Evolutionary conservation across 2,797 vertebrate species (phyloP), one percentile per base, ranked within the genome.

Genomic region (Otolemur crassicaudatus): DNA sequence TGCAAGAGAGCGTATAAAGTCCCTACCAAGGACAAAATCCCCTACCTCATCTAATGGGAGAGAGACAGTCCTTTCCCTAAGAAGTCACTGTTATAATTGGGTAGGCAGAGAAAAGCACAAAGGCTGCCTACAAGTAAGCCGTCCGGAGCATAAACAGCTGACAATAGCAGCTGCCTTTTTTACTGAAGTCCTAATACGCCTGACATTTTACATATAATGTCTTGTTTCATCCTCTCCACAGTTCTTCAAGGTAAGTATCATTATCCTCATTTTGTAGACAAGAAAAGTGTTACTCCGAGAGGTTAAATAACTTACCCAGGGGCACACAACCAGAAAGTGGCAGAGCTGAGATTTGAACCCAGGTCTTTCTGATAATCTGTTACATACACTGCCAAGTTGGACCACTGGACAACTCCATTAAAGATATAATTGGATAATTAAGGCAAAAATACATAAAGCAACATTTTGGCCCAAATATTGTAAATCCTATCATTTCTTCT

Each of bases 241-340:
- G 4, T 31, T 76, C 70, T 77, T 88, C 83, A 70, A 96, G 97
- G 97, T 98, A 96, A 95, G 96, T 97, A 87, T 87, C 91, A 70
- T 93, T 97, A 86, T 89, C 95, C 95, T 95, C 90, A 75, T 80
- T 95, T 95, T 97, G 84, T 84, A 95, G 87, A 79, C 77, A 82
- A 95, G 53, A 43, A 85, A 46, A 60, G 7, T 37, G 6, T 90
- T 20, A 17, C 63, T 77, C 27, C 11, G 29, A 37, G 83, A 94
- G 37, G 76, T 94, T 85, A 27, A 92, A 19, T 58, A 81, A 72
- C 8, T 46, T 76, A 86, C 76, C 84, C 80, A 60, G 40, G 85
- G 67, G 79, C 91, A 97, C 75, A 93, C 77, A 82, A 75, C 61
- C 43, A 87, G 83, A 77, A 95, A 89, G 87, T 58, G 27, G 69